These are phyloP conservation scores for Agelaius phoeniceus DNA, from an alignment of 2,113 vertebrate genomes.

Conservation along the genomic window DNA sequence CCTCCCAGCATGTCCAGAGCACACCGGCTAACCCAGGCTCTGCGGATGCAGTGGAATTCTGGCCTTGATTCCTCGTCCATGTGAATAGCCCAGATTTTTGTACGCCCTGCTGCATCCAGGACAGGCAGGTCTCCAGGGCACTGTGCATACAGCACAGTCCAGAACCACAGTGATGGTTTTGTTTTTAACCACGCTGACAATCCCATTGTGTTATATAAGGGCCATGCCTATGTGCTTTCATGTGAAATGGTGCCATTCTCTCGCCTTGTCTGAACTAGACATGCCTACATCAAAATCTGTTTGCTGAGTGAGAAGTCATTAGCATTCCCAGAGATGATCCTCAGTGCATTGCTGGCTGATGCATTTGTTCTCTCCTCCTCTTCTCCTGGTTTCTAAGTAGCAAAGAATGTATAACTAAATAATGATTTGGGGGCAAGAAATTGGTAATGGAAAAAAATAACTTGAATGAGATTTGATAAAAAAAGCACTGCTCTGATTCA, in stretches of 20 bases:
- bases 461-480: conserved; percentile 27
- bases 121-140: neutral
- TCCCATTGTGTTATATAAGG: neutral
- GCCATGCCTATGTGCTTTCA: neutral
- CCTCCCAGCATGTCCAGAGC: rapidly evolving
- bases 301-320: neutral
- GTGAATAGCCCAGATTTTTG: neutral
- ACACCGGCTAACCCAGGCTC: neutral
- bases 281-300: neutral
- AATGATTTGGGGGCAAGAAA: neutral
- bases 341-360: neutral
- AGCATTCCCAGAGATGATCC: neutral
- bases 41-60: rapidly evolving
- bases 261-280: neutral
- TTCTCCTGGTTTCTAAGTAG: conserved; percentile 45
- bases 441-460: conserved; percentile 44
- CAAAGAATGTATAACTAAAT: conserved; percentile 52
- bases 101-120: neutral
- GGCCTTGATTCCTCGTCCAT: neutral
- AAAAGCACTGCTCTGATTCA: conserved; percentile 23
- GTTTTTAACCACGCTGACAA: neutral
- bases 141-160: rapidly evolving
- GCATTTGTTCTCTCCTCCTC: conserved; percentile 4
- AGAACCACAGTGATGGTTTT: neutral
- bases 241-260: neutral